Evolutionary conservation across 2,888 invertebrate genomes (phyloP).

Genomic region (Oegoconia quadripuncta): DNA sequence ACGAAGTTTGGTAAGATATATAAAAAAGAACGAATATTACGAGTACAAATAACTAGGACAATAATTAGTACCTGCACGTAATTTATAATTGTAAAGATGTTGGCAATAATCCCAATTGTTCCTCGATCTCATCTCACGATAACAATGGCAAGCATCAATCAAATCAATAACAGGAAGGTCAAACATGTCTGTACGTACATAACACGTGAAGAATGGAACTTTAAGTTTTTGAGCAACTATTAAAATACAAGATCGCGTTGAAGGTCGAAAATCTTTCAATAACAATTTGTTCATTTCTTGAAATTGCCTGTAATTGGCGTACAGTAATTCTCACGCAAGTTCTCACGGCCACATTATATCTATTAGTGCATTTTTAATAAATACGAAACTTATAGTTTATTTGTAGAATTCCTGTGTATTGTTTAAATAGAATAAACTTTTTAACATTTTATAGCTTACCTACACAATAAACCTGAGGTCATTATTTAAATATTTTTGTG

Average conservation of each 20-base stretch:
- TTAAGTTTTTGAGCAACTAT: conserved; percentile 22
- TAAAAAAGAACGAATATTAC: conserved; percentile 1
- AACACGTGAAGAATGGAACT: too few relatives aligned
- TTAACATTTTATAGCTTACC: neutral
- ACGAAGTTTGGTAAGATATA: conserved; percentile 10
- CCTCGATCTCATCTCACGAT: conserved; percentile 27
- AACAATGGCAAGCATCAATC: conserved; percentile 29
- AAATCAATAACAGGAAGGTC: conserved; percentile 34
- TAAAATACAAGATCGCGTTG: conserved; percentile 27
- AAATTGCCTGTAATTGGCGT: conserved; percentile 44
- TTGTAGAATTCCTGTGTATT: too few relatives aligned
- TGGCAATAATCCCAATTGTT: conserved; percentile 16
- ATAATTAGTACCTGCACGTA: too few relatives aligned
- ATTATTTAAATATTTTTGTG: too few relatives aligned
- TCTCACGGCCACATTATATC: conserved; percentile 29
- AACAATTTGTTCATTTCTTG: conserved; percentile 46
- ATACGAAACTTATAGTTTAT: neutral
- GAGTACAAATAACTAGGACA: too few relatives aligned
- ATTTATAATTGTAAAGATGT: neutral
- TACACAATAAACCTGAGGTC: too few relatives aligned
- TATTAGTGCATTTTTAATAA: neutral
- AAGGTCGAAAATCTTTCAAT: conserved; percentile 53
- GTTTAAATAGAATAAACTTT: neutral
- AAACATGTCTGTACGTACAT: conserved; percentile 27
- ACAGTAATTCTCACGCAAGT: conserved; percentile 40